These are phyloP conservation scores for Bucorvus abyssinicus DNA, from an alignment of 2,797 vertebrate species.

Conservation along the genomic window DNA sequence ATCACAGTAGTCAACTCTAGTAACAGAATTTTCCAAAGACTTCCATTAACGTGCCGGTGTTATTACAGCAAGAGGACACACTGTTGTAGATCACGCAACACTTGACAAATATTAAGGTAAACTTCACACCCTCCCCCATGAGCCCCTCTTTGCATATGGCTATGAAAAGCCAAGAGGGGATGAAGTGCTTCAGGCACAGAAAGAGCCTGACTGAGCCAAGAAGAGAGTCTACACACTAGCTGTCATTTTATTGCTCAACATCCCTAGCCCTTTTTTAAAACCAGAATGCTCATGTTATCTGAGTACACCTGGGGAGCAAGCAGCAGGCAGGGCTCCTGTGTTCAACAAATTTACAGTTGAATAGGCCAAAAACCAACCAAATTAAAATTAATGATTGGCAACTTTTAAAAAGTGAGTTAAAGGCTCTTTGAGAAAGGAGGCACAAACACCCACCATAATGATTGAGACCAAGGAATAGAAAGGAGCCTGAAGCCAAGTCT, in stretches of 20 bases:
- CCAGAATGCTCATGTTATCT: not conserved
- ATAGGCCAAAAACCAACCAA: not conserved
- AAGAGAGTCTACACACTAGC: not conserved
- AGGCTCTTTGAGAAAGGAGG: not conserved
- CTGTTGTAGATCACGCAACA: not conserved
- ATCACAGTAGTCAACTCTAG: not conserved
- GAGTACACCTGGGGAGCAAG: not conserved
- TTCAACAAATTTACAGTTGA: not conserved
- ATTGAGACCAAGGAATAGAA: not conserved
- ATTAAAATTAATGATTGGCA: not conserved
- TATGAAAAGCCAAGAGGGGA: not conserved
- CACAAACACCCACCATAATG: not conserved
- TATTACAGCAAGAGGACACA: not conserved
- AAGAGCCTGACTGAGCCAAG: not conserved
- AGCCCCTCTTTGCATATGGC: not conserved
- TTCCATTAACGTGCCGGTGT: not conserved
- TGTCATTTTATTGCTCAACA: not conserved
- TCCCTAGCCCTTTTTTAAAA: not conserved
- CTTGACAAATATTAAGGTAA: not conserved
- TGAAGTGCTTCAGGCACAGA: not conserved
- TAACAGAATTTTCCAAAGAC: not conserved
- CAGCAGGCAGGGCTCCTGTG: not conserved
- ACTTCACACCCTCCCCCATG: accelerated
- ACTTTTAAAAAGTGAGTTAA: not conserved
- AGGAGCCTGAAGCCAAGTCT: not conserved